These are phyloP conservation scores for Theretra japonica DNA, from an alignment of 2,888 invertebrate species.

Conservation along the genomic window DNA sequence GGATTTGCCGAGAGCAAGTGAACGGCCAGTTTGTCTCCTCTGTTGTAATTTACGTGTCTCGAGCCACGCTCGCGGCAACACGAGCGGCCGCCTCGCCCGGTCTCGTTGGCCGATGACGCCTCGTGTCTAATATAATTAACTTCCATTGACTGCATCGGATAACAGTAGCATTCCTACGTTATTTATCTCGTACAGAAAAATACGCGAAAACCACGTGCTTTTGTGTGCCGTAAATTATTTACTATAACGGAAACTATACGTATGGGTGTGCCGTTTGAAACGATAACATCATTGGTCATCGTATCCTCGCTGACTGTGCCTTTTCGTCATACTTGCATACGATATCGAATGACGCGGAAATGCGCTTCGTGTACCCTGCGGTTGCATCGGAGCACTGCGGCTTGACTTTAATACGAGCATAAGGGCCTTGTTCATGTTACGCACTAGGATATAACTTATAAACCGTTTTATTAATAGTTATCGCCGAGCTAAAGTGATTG, in stretches of 20 bases:
- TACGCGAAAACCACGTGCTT: conserved; percentile 50
- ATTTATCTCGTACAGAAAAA: conserved; percentile 59
- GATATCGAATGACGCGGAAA: conserved; percentile 60
- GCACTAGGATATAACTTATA: conserved; percentile 35
- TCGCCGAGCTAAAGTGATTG: neutral
- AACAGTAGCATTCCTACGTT: conserved; percentile 55
- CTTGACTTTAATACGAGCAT: conserved; percentile 46
- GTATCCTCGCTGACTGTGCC: conserved; percentile 49
- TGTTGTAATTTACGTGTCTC: conserved; percentile 67
- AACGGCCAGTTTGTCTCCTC: conserved; percentile 63
- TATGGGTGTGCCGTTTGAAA: conserved; percentile 37
- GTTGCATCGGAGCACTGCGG: conserved; percentile 50
- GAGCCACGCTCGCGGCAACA: conserved; percentile 53
- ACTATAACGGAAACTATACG: conserved; percentile 43
- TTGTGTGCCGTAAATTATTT: conserved; percentile 34
- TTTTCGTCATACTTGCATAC: conserved; percentile 26
- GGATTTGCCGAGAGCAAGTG: conserved; percentile 64
- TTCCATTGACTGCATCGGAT: conserved; percentile 66
- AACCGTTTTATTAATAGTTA: conserved; percentile 11
- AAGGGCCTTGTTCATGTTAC: conserved; percentile 39
- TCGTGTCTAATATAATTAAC: conserved; percentile 69
- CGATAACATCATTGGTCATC: conserved; percentile 51
- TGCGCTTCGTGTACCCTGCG: conserved; percentile 53
- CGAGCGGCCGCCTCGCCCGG: conserved; percentile 43
- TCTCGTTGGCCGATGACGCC: conserved; percentile 57